phyloP scores from a whole-genome alignment of 1,140 invertebrate genomes.

The Linepithema humile region DNA sequence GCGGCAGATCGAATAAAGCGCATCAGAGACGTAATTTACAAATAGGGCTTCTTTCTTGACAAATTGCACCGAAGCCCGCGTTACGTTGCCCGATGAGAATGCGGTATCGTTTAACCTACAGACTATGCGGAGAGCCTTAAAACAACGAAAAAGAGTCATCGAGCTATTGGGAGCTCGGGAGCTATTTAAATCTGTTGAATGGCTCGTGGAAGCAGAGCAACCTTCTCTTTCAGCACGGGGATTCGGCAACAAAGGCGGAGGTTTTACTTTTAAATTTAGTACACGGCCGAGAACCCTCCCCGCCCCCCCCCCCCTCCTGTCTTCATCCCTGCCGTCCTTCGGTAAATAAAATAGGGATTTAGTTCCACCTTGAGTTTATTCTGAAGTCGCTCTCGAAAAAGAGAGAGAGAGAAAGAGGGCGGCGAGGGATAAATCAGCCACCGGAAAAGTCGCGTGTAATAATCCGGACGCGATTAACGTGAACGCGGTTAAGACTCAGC shows the following conservation, averaged over 20 bases:
- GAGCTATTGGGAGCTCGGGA: conserved; percentile 64
- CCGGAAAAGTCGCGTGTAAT: conserved; percentile 58
- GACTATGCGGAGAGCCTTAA: conserved; percentile 68
- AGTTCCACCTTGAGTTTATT: conserved; percentile 71
- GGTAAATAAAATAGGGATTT: conserved; percentile 79
- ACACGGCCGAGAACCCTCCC: conserved; percentile 72
- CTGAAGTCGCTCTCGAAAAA: conserved; percentile 49
- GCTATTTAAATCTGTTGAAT: conserved; percentile 82
- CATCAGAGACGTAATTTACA: conserved; percentile 50
- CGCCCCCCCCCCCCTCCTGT: conserved; percentile 15
- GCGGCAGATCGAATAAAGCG: conserved; percentile 29
- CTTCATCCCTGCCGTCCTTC: conserved; percentile 56
- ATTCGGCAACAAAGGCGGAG: conserved; percentile 80
- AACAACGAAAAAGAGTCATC: conserved; percentile 67
- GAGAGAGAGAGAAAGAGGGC: not conserved
- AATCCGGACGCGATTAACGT: conserved; percentile 60
- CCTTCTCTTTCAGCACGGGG: conserved; percentile 76
- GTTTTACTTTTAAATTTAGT: conserved; percentile 82
- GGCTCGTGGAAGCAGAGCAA: conserved; percentile 72
- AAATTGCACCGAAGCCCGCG: conserved; percentile 55
- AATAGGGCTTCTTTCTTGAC: conserved; percentile 58
- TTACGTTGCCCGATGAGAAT: conserved; percentile 44
- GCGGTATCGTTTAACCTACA: conserved; percentile 70
- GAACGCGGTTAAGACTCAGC: conserved; percentile 15
- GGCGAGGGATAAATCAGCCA: conserved; percentile 60